Base-by-base conservation (phyloP, 2,888 invertebrate species). In the Fragum whitleyi region DNA sequence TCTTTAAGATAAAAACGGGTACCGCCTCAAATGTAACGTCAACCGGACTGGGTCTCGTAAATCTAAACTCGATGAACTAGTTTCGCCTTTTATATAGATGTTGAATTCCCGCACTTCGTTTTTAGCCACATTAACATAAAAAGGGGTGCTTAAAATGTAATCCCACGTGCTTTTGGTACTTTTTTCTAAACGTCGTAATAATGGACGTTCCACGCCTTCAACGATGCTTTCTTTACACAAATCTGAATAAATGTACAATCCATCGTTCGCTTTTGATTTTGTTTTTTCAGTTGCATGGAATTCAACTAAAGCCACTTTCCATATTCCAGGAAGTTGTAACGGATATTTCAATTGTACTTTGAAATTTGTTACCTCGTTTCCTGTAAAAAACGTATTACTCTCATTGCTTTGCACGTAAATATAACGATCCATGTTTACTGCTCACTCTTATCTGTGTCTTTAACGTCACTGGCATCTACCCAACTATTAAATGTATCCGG, bases 401-500 rank as follows among this genome's bases (percentile, higher is more conserved):
- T 74, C 73, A 74, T 74, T 21, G 47, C 73, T 74, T 23, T 53
- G 42, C 21, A 74, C 51, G 21, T 74, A 74, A 62, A 74, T 62
- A 53, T 74, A 74, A 21, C 32, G 47, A 62, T 72, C 72, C 72
- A 72, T 70, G 53, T 65, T 73, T 69, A 74, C 67, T 47, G 0
- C n/a, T 26, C 21, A 16, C 47, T 26, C 19, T 69, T 36, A 26
- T 42, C 32, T n/a, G 59, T 59, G 57, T 77, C 71, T 81, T 81
- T 72, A 36, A 78, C 57, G 47, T 78, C 77, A 29, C 42, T 36
- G 0, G 79, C 79, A 74, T 82, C 78, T 68, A 78, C 51, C 78
- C 75, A 82, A 62, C 75, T 75, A 47, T 82, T 78, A 78, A 78
- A 78, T 28, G 62, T 42, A 32, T 79, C 71, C 9, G 77, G 78